phyloP scores from a whole-genome alignment of 1,140 invertebrate genomes.

The Zaprionus davidi region DNA sequence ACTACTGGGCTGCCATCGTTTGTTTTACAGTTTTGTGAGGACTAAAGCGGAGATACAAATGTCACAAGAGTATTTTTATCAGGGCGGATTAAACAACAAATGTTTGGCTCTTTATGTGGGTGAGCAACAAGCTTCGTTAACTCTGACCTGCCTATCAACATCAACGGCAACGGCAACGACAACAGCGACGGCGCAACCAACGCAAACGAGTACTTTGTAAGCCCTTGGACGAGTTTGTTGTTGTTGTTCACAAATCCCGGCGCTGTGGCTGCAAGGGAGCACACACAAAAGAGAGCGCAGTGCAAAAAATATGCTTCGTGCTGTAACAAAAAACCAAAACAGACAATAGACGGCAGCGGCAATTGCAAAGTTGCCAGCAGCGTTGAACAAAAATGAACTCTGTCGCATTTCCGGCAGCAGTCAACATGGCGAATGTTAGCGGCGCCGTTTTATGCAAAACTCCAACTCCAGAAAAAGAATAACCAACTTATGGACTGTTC shows the following conservation, averaged over 20 bases:
- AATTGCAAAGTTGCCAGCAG: slow-evolving; percentile 42
- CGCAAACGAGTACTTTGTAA: slow-evolving; percentile 36
- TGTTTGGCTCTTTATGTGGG: slow-evolving; percentile 58
- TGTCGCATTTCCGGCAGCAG: slow-evolving; percentile 78
- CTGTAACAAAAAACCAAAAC: slow-evolving; percentile 38
- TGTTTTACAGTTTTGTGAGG: slow-evolving; percentile 46
- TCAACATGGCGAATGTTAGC: slow-evolving; percentile 73
- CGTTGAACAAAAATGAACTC: slow-evolving; percentile 67
- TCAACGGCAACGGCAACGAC: slow-evolving; percentile 18
- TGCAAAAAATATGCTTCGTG: slow-evolving; percentile 68
- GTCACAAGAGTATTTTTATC: slow-evolving; percentile 46
- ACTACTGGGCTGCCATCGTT: slow-evolving; percentile 7
- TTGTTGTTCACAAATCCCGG: slow-evolving; percentile 68
- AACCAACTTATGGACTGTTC: slow-evolving; percentile 30
- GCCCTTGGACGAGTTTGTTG: slow-evolving; percentile 49
- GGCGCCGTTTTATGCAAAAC: slow-evolving; percentile 71
- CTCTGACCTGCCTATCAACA: slow-evolving; percentile 54
- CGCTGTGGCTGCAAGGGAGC: slow-evolving; percentile 21
- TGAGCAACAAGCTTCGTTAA: slow-evolving; percentile 74
- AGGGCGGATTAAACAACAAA: slow-evolving; percentile 42
- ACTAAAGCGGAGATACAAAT: slow-evolving; percentile 13
- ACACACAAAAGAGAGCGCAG: slow-evolving; percentile 18
- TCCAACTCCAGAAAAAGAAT: slow-evolving; percentile 25
- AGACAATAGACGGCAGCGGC: slow-evolving; percentile 69
- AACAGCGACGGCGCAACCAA: slow-evolving; percentile 45